A percentile compares a stretch with the other conserved stretches of the same genome.
Conservation (phyloP, 2,888 invertebrate genomes). For the Pyrrhia umbra region DNA sequence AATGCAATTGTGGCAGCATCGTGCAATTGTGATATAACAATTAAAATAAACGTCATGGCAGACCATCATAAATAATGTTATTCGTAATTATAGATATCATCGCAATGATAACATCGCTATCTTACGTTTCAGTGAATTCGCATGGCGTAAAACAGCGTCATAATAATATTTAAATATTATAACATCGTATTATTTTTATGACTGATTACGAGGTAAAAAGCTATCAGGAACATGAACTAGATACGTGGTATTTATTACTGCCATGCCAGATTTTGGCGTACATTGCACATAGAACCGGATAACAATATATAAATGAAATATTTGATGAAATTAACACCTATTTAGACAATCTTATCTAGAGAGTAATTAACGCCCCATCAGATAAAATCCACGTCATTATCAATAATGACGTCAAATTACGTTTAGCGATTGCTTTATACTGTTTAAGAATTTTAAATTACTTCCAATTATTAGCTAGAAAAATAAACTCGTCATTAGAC, state of each 20-base stretch:
- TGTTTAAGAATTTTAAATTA: conserved; percentile 7
- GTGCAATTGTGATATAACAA: conserved; percentile 52
- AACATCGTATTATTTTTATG: conserved; percentile 16
- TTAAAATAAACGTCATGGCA: conserved; percentile 33
- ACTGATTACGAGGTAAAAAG: neutral
- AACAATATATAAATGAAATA: conserved; percentile 22
- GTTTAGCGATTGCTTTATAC: conserved; percentile 33
- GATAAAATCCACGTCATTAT: conserved; percentile 20
- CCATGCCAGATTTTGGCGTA: conserved; percentile 19
- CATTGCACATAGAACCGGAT: conserved; percentile 11
- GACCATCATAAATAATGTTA: conserved; percentile 23
- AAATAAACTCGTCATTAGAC: conserved; percentile 35
- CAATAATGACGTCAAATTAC: conserved; percentile 12
- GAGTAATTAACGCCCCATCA: conserved; percentile 16
- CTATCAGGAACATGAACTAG: conserved; percentile 13
- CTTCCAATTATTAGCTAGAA: conserved; percentile 30
- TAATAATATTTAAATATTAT: conserved; percentile 1
- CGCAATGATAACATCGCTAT: conserved; percentile 4
- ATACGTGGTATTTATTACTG: conserved; percentile 33
- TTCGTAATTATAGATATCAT: conserved; percentile 29
- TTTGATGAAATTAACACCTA: conserved; percentile 19
- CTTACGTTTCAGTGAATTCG: conserved; percentile 6
- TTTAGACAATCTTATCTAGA: conserved; percentile 37
- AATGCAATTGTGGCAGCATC: conserved; percentile 43
- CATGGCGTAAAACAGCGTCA: neutral